Percentiles rank a stretch among this genome's conserved stretches.
These are phyloP conservation scores for Syrista parreyssii DNA, from an alignment of 2,888 invertebrate species.

Conservation along the genomic window DNA sequence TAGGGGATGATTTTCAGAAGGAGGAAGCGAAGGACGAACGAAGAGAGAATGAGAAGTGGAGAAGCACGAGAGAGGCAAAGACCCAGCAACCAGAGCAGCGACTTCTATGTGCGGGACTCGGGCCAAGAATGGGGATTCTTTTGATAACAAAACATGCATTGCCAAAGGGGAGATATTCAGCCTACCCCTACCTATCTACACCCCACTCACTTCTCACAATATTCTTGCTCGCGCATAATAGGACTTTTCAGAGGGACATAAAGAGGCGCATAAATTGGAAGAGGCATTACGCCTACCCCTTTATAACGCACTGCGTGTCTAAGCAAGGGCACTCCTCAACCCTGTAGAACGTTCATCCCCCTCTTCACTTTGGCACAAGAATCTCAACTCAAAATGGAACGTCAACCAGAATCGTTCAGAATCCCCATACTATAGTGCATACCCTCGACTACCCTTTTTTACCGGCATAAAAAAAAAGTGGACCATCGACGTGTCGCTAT, in stretches of 20 bases:
- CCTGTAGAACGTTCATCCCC: too few species aligned
- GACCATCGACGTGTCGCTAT: too few species aligned
- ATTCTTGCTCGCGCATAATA: constrained; percentile 27
- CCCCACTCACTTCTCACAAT: constrained; percentile 21
- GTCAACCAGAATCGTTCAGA: too few species aligned
- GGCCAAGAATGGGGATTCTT: constrained; percentile 36
- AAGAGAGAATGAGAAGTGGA: too few species aligned
- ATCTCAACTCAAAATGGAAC: too few species aligned
- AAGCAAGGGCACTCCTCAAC: not conserved
- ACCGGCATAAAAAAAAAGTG: too few species aligned
- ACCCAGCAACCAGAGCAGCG: not conserved
- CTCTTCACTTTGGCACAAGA: too few species aligned
- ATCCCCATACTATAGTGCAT: too few species aligned
- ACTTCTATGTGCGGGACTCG: constrained; percentile 18
- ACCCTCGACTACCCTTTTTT: too few species aligned
- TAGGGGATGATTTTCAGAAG: not conserved
- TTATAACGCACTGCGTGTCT: constrained; percentile 18
- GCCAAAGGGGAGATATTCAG: constrained; percentile 13
- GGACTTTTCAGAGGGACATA: constrained; percentile 23
- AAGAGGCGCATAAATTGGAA: constrained; percentile 39
- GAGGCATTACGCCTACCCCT: constrained; percentile 33
- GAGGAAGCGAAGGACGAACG: too few species aligned
- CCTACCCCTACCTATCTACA: constrained; percentile 14
- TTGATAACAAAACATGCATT: constrained; percentile 39
- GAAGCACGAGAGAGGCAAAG: too few species aligned